phyloP scores from a whole-genome alignment of 2,888 invertebrate species.

The Tetranychus truncatus region DNA sequence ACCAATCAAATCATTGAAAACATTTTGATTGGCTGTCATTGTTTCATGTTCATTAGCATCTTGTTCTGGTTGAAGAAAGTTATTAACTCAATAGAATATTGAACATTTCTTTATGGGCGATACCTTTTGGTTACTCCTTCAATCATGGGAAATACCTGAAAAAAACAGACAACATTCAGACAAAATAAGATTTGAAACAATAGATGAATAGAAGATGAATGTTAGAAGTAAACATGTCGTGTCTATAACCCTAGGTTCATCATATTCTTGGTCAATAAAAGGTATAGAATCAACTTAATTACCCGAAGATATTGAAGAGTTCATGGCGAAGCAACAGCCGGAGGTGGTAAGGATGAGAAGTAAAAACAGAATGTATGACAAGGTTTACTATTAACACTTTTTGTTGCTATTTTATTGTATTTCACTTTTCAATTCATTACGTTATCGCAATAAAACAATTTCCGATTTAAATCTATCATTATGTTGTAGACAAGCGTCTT shows the following conservation, averaged over 20 bases:
- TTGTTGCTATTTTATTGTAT: too few relatives aligned
- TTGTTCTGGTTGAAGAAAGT: slow-evolving; percentile 42
- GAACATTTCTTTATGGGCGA: slow-evolving; percentile 72
- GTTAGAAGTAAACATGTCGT: slow-evolving; percentile 48
- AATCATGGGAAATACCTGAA: slow-evolving; percentile 44
- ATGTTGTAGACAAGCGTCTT: too few relatives aligned
- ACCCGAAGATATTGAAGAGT: background rate
- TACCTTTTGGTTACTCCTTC: slow-evolving; percentile 94
- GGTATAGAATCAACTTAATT: slow-evolving; percentile 76
- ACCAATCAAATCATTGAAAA: slow-evolving; percentile 60
- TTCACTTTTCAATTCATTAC: too few relatives aligned
- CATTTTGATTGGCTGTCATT: slow-evolving; percentile 68
- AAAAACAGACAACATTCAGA: too few relatives aligned
- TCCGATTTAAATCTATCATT: too few relatives aligned
- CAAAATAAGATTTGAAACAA: background rate
- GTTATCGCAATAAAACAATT: too few relatives aligned
- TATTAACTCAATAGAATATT: slow-evolving; percentile 11
- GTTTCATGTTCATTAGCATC: slow-evolving; percentile 60
- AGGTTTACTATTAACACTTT: too few relatives aligned
- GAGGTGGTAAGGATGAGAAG: too few relatives aligned
- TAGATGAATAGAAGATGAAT: background rate
- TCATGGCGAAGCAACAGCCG: too few relatives aligned
- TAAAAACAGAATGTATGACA: too few relatives aligned
- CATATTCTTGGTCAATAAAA: slow-evolving; percentile 94
- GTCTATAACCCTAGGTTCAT: slow-evolving; percentile 86